Base-by-base conservation (phyloP, 2,113 vertebrate species). In the Globicephala melas region DNA sequence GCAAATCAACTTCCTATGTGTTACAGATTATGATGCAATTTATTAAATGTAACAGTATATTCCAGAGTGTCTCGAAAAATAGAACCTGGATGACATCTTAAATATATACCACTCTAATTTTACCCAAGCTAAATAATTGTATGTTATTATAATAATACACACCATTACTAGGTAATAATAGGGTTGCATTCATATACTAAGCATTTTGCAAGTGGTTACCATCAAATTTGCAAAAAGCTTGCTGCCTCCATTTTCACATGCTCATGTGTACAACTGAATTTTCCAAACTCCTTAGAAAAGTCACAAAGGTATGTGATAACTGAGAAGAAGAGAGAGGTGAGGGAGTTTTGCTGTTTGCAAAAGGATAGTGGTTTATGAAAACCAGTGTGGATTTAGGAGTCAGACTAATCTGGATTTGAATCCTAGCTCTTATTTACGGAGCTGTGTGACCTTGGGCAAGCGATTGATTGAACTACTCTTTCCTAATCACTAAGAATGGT, bases 121-220 rank as follows among this genome's bases (percentile, higher is more conserved):
- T 97, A 97, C 95, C 97, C 97, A 97, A 96, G 98, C 97, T 96
- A 96, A 98, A 98, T 98, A 98, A 98, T 97, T 98, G 95, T 28
- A 98, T 94, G 94, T 92, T 98, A 96, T 97, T 97, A 97, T 96
- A 97, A 97, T 96, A 95, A 97, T 91, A 96, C 91, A 97, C 81
- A 97, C 81, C 60, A 98, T 96, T 98, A 96, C 97, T 95, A 95
- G 71, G 81, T 97, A 97, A 98, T 98, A 89, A 96, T 74, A 97
- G 97, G 96, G 94, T 93, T 97, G 94, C 67, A 88, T 96, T 97
- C 93, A 96, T 82, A 94, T 41, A 79, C 91, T 96, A 97, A 97
- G 93, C 94, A 96, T 95, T 97, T 96, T 95, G 98, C 97, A 95
- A 95, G 91, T 94, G 70, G 77, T 92, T 94, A 94, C 94, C 89